phyloP scores from a whole-genome alignment of 2,113 vertebrate species.

The Neotragus pygmaeus region DNA sequence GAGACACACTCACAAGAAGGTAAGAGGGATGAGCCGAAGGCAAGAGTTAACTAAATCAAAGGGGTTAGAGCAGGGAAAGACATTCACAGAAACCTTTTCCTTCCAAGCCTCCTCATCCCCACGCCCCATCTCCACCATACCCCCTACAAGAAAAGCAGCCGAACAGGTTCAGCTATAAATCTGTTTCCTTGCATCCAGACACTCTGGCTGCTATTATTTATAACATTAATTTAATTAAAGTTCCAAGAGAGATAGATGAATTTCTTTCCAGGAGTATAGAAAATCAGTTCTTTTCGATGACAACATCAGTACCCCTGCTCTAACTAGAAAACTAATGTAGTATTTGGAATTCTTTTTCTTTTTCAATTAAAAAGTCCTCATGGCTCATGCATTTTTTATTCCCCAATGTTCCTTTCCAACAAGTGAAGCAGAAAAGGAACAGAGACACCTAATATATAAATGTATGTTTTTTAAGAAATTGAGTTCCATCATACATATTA shows the following conservation, averaged over 20 bases:
- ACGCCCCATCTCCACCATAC: not conserved
- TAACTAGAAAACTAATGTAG: conserved; percentile 61
- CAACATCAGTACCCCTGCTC: conserved; percentile 39
- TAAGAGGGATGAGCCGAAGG: not conserved
- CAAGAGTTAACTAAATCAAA: conserved; percentile 23
- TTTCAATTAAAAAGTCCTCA: conserved; percentile 70
- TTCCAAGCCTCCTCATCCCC: not conserved
- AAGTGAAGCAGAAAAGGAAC: conserved; percentile 65
- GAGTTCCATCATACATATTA: conserved; percentile 30
- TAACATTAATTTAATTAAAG: conserved; percentile 65
- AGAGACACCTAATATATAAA: conserved; percentile 30
- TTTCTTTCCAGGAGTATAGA: conserved; percentile 37
- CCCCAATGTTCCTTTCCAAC: conserved; percentile 39
- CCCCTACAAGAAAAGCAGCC: not conserved
- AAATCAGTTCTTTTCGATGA: conserved; percentile 59
- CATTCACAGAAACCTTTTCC: not conserved
- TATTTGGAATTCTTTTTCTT: conserved; percentile 52
- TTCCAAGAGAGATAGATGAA: conserved; percentile 38
- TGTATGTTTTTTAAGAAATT: conserved; percentile 10
- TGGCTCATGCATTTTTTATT: conserved; percentile 74
- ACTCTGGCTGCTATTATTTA: conserved; percentile 58
- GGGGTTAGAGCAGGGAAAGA: conserved; percentile 21
- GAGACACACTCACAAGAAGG: not conserved
- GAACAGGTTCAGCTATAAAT: conserved; percentile 17
- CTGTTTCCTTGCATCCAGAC: conserved; percentile 2